phyloP scores from a whole-genome alignment of 2,797 vertebrate genomes.

The Fratercula arctica region DNA sequence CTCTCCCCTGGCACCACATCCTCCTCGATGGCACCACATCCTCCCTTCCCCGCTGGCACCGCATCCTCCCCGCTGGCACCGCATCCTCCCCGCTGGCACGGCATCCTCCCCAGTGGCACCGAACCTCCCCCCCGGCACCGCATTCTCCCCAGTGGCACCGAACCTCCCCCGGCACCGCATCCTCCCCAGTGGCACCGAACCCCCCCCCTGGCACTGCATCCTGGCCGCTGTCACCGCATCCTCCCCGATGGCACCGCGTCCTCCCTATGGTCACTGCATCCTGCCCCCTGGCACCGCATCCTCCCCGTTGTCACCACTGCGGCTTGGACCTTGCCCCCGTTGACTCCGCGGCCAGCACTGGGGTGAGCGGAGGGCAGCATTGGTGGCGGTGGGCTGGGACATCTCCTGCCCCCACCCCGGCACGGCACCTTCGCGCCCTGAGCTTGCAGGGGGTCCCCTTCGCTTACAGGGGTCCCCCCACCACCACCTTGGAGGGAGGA shows the following conservation, averaged over 20 bases:
- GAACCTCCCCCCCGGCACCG: no score
- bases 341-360: rapidly evolving
- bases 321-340: neutral
- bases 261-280: neutral
- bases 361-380: neutral
- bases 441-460: neutral
- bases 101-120: neutral
- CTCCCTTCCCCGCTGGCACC: no score
- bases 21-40: no score
- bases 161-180: no score
- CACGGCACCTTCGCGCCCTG: rapidly evolving
- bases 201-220: no score
- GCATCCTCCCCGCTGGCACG: neutral
- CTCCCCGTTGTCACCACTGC: rapidly evolving
- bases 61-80: no score
- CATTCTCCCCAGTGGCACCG: no score
- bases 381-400: neutral
- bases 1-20: no score
- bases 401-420: neutral
- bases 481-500: neutral
- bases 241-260: neutral
- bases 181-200: no score
- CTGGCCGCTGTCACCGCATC: no score
- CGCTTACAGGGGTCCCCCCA: neutral
- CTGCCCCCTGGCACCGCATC: neutral